These are phyloP conservation scores for Drosophila persimilis DNA, from an alignment of 1,140 invertebrate genomes.

Conservation along the genomic window DNA sequence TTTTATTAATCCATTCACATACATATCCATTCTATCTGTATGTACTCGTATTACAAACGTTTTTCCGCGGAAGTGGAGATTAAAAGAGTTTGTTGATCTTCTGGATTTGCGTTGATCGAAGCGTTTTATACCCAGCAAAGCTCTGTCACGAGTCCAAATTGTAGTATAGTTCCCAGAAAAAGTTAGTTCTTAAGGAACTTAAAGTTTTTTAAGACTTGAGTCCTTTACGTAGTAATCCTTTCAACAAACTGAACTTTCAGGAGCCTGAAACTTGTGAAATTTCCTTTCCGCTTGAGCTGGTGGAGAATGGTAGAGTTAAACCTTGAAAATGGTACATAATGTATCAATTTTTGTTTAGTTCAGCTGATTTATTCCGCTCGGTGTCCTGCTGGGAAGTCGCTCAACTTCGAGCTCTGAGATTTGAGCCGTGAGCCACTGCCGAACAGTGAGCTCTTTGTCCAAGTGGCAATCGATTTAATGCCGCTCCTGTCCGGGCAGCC, in stretches of 20 bases:
- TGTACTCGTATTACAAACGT: background rate
- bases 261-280: constrained; percentile 5
- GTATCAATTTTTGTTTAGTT: constrained; percentile 7
- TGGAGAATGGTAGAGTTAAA: constrained; percentile 7
- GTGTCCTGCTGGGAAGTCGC: constrained; percentile 1
- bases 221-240: constrained; percentile 26
- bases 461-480: constrained; percentile 53
- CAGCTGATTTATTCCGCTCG: constrained; percentile 12
- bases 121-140: background rate
- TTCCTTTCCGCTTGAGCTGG: constrained; percentile 24
- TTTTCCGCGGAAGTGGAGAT: constrained; percentile 8
- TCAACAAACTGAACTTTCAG: constrained; percentile 21
- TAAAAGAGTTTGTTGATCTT: background rate
- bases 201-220: constrained; percentile 19
- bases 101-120: constrained; percentile 8
- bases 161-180: constrained; percentile 13
- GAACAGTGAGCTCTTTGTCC: constrained; percentile 5
- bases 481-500: constrained; percentile 37
- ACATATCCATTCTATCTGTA: too few relatives aligned
- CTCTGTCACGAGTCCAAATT: constrained; percentile 18
- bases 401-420: constrained; percentile 4
- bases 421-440: constrained; percentile 1
- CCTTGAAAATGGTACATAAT: constrained; percentile 16
- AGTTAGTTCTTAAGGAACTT: constrained; percentile 22
- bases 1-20: background rate